Evolutionary conservation across 2,113 vertebrate genomes (phyloP), one percentile per base, ranked within the genome.

Genomic region (Hippocampus zosterae): DNA sequence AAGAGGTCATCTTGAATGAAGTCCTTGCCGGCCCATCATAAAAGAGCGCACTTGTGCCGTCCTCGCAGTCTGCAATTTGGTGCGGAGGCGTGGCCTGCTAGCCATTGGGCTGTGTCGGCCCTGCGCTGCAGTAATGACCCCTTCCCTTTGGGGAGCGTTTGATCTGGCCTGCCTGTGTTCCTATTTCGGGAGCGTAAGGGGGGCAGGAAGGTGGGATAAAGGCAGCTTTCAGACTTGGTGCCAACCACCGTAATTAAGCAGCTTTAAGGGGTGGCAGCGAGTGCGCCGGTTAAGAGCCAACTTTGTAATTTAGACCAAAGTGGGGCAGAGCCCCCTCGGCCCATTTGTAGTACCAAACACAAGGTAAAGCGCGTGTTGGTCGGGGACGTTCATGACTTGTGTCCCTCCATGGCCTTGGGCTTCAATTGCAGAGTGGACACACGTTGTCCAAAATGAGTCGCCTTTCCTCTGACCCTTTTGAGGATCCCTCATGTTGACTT

Each of bases 151-250:
- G 81, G 80, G 85, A 84, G n/a, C 69, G 89, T 85, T 91, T 92
- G 92, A 91, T 92, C 92, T 86, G 81, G 76, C 80, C 81, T 90
- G 85, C 77, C 86, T 90, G 90, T 91, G 88, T 89, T 62, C 81
- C 92, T 95, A 92, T 94, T 94, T 93, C 90, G 87, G 91, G 93
- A 90, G 87, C 85, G 81, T 85, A 16, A 5, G 25, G 56, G 57
- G 15, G 57, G 57, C 0, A 15, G 25, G 57, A 18, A 2, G 63
- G 42, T 7, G 87, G 85, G 82, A 90, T 81, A 91, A 92, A 92
- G 89, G 91, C 85, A 87, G 90, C 91, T 89, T 89, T 92, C 87
- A 91, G 81, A 13, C 88, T 70, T 76, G 82, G 78, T 84, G 80
- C 83, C 80, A 89, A 84, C 84, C 87, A 88, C 65, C 88, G 86